These are phyloP conservation scores for Hololepta plana DNA, from an alignment of 2,888 invertebrate species.

Conservation along the genomic window DNA sequence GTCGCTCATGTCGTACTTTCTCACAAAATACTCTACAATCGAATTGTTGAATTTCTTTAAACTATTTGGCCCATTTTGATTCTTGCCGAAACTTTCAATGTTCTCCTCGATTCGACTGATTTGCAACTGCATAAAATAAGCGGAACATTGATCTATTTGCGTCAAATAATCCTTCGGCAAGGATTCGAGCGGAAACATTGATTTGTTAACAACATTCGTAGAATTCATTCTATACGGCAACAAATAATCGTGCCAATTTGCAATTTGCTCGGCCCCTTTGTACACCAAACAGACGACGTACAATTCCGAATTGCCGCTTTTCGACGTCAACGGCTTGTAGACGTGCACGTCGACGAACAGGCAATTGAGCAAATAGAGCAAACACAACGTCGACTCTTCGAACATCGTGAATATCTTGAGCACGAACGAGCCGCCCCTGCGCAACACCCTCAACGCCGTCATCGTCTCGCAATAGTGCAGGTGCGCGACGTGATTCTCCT, in stretches of 20 bases:
- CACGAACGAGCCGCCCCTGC: conserved; percentile 55
- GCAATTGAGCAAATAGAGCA: conserved; percentile 63
- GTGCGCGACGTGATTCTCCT: conserved; percentile 60
- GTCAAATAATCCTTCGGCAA: conserved; percentile 45
- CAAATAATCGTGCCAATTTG: conserved; percentile 22
- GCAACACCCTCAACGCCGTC: conserved; percentile 53
- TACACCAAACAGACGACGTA: conserved; percentile 62
- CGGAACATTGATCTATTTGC: conserved; percentile 43
- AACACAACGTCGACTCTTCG: conserved; percentile 60
- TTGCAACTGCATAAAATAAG: conserved; percentile 49
- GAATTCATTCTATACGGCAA: conserved; percentile 27
- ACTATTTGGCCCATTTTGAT: conserved; percentile 12
- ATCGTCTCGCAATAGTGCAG: conserved; percentile 73
- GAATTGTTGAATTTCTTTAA: conserved; percentile 16
- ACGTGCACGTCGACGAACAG: conserved; percentile 54
- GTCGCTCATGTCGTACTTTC: conserved; percentile 35
- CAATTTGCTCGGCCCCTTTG: conserved; percentile 26
- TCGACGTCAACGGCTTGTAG: conserved; percentile 84
- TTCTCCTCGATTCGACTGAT: conserved; percentile 48
- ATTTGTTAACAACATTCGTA: conserved; percentile 16
- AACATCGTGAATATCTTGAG: conserved; percentile 84
- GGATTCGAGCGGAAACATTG: conserved; percentile 39
- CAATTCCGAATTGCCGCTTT: conserved; percentile 86
- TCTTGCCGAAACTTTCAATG: conserved; percentile 36
- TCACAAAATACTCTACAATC: conserved; percentile 39